A percentile compares a stretch with the other conserved stretches of the same genome.
phyloP scores from a whole-genome alignment of 2,888 invertebrate genomes.

The Eristalinus aeneus region DNA sequence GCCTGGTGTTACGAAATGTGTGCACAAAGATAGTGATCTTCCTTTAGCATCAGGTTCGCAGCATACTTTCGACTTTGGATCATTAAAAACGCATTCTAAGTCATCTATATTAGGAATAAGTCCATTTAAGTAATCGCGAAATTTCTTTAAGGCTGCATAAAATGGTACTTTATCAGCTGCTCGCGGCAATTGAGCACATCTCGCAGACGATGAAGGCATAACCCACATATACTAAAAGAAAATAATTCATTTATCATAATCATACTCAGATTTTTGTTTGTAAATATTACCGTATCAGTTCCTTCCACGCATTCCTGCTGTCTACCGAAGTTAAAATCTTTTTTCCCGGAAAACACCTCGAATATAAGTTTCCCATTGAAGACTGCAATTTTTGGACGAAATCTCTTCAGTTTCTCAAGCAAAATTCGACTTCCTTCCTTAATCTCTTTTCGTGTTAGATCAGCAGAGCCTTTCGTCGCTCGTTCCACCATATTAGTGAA shows the following conservation, averaged over 20 bases:
- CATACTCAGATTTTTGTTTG: neutral
- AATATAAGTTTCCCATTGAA: slow-evolving; percentile 99
- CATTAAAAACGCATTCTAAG: slow-evolving; percentile 92
- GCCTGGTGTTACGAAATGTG: slow-evolving; percentile 33
- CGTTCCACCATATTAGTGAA: slow-evolving; percentile 99
- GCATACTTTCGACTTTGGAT: slow-evolving; percentile 85
- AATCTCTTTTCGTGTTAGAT: slow-evolving; percentile 95
- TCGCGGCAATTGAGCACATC: slow-evolving; percentile 98
- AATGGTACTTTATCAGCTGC: slow-evolving; percentile 99
- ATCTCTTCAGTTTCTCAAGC: slow-evolving; percentile 93
- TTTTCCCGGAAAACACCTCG: slow-evolving; percentile 98
- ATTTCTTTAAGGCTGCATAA: slow-evolving; percentile 96
- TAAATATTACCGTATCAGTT: slow-evolving; percentile 91
- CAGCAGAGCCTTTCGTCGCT: slow-evolving; percentile 97
- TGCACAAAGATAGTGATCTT: slow-evolving; percentile 17
- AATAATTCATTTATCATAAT: neutral
- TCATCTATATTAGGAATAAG: slow-evolving; percentile 92
- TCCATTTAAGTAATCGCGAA: slow-evolving; percentile 96
- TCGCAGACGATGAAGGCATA: slow-evolving; percentile 98
- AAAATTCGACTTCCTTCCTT: slow-evolving; percentile 95
- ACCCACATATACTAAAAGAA: slow-evolving; percentile 96
- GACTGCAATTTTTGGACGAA: slow-evolving; percentile 97
- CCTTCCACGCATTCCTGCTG: slow-evolving; percentile 96
- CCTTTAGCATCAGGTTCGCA: slow-evolving; percentile 81
- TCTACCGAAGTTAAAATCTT: slow-evolving; percentile 97